Evolutionary conservation across 2,888 invertebrate genomes (phyloP), one percentile per base, ranked within the genome.

Genomic region (Lepidonotus clava): DNA sequence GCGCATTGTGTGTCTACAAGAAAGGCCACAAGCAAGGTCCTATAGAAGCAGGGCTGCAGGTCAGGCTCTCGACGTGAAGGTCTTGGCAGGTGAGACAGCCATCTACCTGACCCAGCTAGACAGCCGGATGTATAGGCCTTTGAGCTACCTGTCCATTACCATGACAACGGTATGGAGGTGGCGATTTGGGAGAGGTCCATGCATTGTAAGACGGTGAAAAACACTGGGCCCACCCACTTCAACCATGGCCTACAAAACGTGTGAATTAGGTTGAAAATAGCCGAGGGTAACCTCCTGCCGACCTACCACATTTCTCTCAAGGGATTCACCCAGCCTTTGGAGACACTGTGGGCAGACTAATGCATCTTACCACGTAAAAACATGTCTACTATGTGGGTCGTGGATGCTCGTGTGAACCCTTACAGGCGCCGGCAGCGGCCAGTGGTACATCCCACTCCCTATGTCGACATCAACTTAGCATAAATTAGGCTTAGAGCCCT

Each of bases 81-180:
- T n/a, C n/a, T n/a, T n/a, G 38, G n/a, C 71, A 36, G 71, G 71
- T 71, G 71, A 71, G 71, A 71, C 71, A 71, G 36, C n/a, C 36
- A 38, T 18, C 14, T n/a, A 71, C 71, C 71, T 71, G 71, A 71
- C 71, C 71, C 71, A 36, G 71, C 36, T 38, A 38, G 71, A 46
- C 46, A 18, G 18, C 8, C 46, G 46, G 46, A 5, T 56, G 71
- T 71, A n/a, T 34, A 34, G 71, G 0, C 71, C 38, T 36, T 71
- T 71, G 34, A 71, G 34, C 71, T 71, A 34, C 36, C 34, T 71
- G 71, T 38, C 71, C 71, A 38, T 71, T 38, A 71, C 71, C 71
- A 34, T 71, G 71, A 71, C 71, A 71, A 71, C 71, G 38, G 71
- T 14, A 34, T 21, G 21, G 38, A 8, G 38, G 71, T 14, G 11